Evolutionary conservation across 2,888 invertebrate genomes (phyloP), one percentile per base, ranked within the genome.

Genomic region (Sphaerophoria taeniata): DNA sequence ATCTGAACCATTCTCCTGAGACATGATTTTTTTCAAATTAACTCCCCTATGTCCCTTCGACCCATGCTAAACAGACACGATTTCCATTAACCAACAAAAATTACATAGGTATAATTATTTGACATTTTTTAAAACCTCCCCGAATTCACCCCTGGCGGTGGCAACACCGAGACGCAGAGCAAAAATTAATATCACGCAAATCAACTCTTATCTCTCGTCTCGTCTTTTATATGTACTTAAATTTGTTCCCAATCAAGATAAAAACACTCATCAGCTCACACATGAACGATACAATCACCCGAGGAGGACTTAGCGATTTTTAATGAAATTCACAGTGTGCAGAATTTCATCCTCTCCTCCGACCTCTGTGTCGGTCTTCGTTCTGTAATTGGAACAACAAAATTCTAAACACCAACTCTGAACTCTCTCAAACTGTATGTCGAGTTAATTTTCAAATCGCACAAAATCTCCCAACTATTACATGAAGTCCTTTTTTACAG

Each of bases 391-490:
- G 24, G 65, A 65, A 65, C 65, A 65, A 24, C 65, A 51, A 65
- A 65, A 45, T 16, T 31, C 65, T 36, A 47, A 56, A 69, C 36
- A 63, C 61, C 55, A 74, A 60, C 70, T 83, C 47, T 74, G 74
- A 74, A 70, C 77, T 47, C 12, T 53, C 39, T 39, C 39, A 7
- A 7, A 7, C 39, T 39, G n/a, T n/a, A n/a, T n/a, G 6, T 39
- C 31, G n/a, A 78, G 78, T 77, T 74, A 70, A 78, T 83, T 83
- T 83, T 70, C 47, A 73, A 83, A 78, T 83, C 69, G 61, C 31
- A 53, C 73, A 70, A 56, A 83, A n/a, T n/a, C n/a, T n/a, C n/a
- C n/a, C n/a, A n/a, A 31, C 56, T 34, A 31, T 12, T 24, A n/a
- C n/a, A 34, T 34, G 34, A 16, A 58, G 9, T 4, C 14, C 14